Percentiles rank a stretch among this genome's conserved stretches.
Evolutionary conservation across 2,797 vertebrate genomes (phyloP).

Genomic region (Silurus aristotelis): DNA sequence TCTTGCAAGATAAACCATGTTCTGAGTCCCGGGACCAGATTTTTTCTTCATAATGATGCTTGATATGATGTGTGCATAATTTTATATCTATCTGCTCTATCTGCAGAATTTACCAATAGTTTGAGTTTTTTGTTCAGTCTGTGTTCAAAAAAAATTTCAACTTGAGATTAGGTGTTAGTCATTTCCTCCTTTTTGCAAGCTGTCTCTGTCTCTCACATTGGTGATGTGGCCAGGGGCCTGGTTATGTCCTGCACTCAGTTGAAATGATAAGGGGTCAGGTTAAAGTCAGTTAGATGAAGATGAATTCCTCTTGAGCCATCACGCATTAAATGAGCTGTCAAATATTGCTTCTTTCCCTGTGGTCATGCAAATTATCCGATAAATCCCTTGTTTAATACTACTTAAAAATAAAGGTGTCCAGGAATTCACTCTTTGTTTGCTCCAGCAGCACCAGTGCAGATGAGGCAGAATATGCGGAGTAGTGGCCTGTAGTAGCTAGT

Average conservation of each 20-base stretch:
- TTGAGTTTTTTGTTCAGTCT: neutral
- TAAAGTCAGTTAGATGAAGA: slow-evolving; percentile 35
- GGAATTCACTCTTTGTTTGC: slow-evolving; percentile 39
- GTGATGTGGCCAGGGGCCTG: slow-evolving; percentile 3
- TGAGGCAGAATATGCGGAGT: slow-evolving; percentile 46
- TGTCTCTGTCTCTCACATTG: neutral
- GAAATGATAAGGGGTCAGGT: slow-evolving; percentile 2
- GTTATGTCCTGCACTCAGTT: slow-evolving; percentile 23
- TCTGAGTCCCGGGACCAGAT: neutral
- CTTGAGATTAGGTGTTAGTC: neutral
- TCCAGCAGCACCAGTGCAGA: slow-evolving; percentile 44
- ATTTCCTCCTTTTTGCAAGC: neutral
- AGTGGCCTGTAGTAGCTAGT: slow-evolving; percentile 38
- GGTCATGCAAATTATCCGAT: slow-evolving; percentile 47
- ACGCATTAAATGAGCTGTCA: slow-evolving; percentile 39
- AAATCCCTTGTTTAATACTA: slow-evolving; percentile 51
- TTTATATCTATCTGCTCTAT: no score
- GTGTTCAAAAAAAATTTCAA: neutral
- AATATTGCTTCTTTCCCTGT: slow-evolving; percentile 32
- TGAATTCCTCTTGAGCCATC: slow-evolving; percentile 34
- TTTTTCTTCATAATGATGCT: neutral
- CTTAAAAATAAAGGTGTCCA: slow-evolving; percentile 56
- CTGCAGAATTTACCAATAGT: neutral
- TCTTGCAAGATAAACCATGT: neutral
- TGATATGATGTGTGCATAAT: neutral